Conservation (phyloP, 2,888 invertebrate species). For the Drosophila antonietae region DNA sequence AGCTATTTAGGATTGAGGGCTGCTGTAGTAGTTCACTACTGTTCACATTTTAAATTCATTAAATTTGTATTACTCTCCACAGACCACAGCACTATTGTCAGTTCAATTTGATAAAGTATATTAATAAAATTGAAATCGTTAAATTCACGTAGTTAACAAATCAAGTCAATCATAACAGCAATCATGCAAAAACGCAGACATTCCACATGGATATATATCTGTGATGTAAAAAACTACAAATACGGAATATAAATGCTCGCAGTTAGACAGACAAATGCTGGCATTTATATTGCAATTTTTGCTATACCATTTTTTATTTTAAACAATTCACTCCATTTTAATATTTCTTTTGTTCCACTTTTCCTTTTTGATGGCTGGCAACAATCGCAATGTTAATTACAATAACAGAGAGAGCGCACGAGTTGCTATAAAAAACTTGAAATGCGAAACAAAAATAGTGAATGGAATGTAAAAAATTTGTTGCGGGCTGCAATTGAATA, state of each 20-base stretch:
- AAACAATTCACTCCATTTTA: constrained; percentile 18
- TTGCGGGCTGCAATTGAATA: constrained; percentile 59
- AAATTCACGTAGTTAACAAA: not conserved
- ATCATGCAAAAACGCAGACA: not conserved
- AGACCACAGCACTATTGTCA: too few species aligned
- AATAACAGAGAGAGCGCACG: constrained; percentile 47
- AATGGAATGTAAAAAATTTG: constrained; percentile 22
- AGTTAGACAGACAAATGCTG: constrained; percentile 39
- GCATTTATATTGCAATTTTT: constrained; percentile 5
- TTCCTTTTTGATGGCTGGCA: constrained; percentile 20
- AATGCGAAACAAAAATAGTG: constrained; percentile 17
- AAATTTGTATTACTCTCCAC: too few species aligned
- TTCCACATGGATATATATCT: not conserved
- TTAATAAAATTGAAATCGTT: not conserved
- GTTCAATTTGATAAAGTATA: not conserved
- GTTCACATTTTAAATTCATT: too few species aligned
- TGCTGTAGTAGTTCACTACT: too few species aligned
- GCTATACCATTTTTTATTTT: constrained; percentile 1
- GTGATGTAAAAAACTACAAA: not conserved
- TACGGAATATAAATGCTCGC: constrained; percentile 10
- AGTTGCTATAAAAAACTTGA: constrained; percentile 5
- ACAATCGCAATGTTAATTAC: constrained; percentile 70
- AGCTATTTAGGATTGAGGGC: too few species aligned
- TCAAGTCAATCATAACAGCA: constrained; percentile 4
- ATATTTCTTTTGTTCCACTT: not conserved